A percentile compares a stretch with the other conserved stretches of the same genome.
Conservation (phyloP, 2,113 vertebrate species). For the Arothron firmamentum region DNA sequence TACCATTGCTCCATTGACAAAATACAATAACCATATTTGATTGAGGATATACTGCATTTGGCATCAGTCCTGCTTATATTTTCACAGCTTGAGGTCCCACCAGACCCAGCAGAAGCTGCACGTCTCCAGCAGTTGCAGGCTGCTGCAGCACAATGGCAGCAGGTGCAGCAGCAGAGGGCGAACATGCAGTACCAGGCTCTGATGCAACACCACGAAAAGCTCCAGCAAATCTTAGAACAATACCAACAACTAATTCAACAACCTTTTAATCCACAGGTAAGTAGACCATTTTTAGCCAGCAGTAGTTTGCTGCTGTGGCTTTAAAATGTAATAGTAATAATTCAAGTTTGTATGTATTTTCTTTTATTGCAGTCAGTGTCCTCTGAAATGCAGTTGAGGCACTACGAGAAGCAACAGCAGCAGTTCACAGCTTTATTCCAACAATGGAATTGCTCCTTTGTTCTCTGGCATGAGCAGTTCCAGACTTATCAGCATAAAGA, state of each 20-base stretch:
- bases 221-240: constrained; percentile 89
- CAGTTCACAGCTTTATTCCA: constrained; percentile 88
- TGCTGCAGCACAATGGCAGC: constrained; percentile 96
- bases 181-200: constrained; percentile 94
- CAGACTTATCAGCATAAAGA: constrained; percentile 95
- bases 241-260: constrained; percentile 92
- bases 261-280: constrained; percentile 85
- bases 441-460: constrained; percentile 90
- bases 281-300: constrained; percentile 1
- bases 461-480: constrained; percentile 91
- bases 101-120: constrained; percentile 86
- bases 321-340: not conserved
- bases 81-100: constrained; percentile 58
- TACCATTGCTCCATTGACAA: not conserved
- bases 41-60: not conserved
- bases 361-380: constrained; percentile 81
- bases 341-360: not conserved
- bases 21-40: not conserved
- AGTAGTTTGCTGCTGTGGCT: not conserved
- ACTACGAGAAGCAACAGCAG: constrained; percentile 90
- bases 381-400: constrained; percentile 85
- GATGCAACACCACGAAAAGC: constrained; percentile 92
- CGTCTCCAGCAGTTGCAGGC: constrained; percentile 91
- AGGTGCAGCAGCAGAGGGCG: constrained; percentile 90
- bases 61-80: constrained; percentile 9